Evolutionary conservation across 1,140 invertebrate genomes (phyloP).

Genomic region (Liolophura sinensis): DNA sequence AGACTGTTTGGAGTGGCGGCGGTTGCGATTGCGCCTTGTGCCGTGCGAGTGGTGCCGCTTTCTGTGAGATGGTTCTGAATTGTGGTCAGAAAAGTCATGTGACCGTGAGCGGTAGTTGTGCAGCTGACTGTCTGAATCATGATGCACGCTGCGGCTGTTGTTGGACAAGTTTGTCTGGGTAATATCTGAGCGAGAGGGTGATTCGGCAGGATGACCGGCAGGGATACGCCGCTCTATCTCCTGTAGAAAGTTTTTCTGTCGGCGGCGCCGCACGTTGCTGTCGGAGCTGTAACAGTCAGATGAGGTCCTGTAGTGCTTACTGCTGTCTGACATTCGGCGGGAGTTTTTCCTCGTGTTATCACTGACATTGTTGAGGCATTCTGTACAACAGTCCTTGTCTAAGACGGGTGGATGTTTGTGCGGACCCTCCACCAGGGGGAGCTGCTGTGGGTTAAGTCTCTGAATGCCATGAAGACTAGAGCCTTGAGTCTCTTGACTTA

Average conservation of each 20-base stretch:
- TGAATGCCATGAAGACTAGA: conserved; percentile 13
- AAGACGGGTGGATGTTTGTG: not conserved
- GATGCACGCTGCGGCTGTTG: conserved; percentile 6
- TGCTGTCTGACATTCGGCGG: not conserved
- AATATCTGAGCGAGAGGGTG: not conserved
- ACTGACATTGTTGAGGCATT: not conserved
- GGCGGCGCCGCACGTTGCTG: conserved; percentile 29
- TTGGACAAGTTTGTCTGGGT: conserved; percentile 14
- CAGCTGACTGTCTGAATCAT: conserved; percentile 45
- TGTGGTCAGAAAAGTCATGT: conserved; percentile 45
- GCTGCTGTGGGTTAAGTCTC: not conserved
- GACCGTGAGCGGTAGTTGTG: conserved; percentile 25
- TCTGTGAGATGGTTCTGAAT: conserved; percentile 47
- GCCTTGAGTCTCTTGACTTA: conserved; percentile 20
- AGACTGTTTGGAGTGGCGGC: conserved; percentile 12
- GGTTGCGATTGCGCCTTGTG: conserved; percentile 16
- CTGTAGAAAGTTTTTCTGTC: conserved; percentile 30
- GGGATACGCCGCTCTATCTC: conserved; percentile 40
- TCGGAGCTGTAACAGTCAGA: conserved; percentile 32
- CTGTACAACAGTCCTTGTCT: not conserved
- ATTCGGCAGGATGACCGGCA: conserved; percentile 10
- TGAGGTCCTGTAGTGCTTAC: not conserved
- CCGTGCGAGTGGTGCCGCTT: conserved; percentile 29
- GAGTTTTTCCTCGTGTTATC: not conserved
- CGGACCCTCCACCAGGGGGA: not conserved